Conservation (phyloP, 1,140 invertebrate genomes). For the Drosophila pachea region DNA sequence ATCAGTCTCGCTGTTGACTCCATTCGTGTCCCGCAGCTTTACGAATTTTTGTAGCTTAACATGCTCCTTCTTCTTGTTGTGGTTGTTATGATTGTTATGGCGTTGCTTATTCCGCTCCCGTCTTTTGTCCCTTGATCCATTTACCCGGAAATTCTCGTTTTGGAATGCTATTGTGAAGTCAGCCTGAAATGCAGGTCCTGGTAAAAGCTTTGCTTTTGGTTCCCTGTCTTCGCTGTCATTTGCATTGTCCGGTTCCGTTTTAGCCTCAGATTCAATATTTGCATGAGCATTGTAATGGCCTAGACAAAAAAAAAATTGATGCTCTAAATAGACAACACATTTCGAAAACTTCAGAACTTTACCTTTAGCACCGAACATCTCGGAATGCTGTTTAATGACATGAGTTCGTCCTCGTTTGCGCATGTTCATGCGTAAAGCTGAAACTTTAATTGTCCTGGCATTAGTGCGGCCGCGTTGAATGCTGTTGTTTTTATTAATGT, state of each 20-base stretch:
- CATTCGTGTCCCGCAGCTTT: slow-evolving; percentile 62
- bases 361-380: slow-evolving; percentile 71
- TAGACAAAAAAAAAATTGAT: not conserved
- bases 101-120: slow-evolving; percentile 43
- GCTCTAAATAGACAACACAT: not conserved
- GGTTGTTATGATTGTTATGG: slow-evolving; percentile 51
- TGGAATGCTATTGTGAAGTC: slow-evolving; percentile 69
- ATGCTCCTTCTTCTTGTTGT: slow-evolving; percentile 52
- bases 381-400: slow-evolving; percentile 55
- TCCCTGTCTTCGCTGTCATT: slow-evolving; percentile 20
- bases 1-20: slow-evolving; percentile 69
- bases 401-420: slow-evolving; percentile 54
- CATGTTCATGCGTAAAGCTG: slow-evolving; percentile 63
- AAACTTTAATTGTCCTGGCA: slow-evolving; percentile 42
- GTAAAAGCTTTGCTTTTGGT: slow-evolving; percentile 2
- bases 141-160: slow-evolving; percentile 71
- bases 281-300: slow-evolving; percentile 47
- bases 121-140: slow-evolving; percentile 50
- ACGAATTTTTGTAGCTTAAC: slow-evolving; percentile 71
- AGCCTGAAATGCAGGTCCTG: slow-evolving; percentile 57
- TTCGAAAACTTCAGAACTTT: not conserved
- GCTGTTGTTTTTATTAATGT: not conserved
- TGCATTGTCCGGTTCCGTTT: slow-evolving; percentile 3
- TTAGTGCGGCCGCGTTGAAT: slow-evolving; percentile 37
- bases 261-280: slow-evolving; percentile 16